A percentile compares a stretch with the other conserved stretches of the same genome.
Conservation (phyloP, 2,113 vertebrate genomes). For the Ifrita kowaldi region DNA sequence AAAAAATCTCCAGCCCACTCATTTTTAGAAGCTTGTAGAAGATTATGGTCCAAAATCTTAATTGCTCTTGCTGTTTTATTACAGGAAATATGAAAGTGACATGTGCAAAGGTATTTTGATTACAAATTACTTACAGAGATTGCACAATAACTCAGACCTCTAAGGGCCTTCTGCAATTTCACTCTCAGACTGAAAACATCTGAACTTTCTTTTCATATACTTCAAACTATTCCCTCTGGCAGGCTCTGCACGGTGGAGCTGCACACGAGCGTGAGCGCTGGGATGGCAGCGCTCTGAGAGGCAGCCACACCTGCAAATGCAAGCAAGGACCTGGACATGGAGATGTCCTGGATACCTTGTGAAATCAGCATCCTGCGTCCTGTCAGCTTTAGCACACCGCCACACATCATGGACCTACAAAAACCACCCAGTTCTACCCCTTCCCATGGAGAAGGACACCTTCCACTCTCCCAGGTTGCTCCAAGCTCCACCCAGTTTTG, state of each 20-base stretch:
- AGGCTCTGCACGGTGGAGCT: not conserved
- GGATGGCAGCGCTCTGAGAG: not conserved
- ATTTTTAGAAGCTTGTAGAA: conserved; percentile 33
- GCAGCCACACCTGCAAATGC: not conserved
- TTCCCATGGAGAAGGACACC: not conserved
- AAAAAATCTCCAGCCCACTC: not conserved
- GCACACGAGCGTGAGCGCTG: rapidly evolving
- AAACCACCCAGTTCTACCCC: rapidly evolving
- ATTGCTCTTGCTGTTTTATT: conserved; percentile 66
- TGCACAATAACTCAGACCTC: conserved; percentile 60
- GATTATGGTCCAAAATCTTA: conserved; percentile 55
- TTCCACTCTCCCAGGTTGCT: not conserved
- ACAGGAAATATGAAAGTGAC: conserved; percentile 65
- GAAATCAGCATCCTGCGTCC: not conserved
- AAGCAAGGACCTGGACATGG: not conserved
- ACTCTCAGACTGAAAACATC: conserved; percentile 47
- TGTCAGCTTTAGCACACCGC: not conserved
- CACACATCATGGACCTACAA: not conserved
- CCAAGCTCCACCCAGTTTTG: not conserved
- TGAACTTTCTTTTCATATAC: conserved; percentile 27
- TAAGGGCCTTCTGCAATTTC: conserved; percentile 58
- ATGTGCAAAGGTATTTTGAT: conserved; percentile 65
- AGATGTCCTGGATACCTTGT: not conserved
- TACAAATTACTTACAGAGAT: conserved; percentile 66
- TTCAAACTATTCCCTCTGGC: not conserved